Evolutionary conservation across 2,113 vertebrate genomes (phyloP).

Genomic region (Tyrannus savana): DNA sequence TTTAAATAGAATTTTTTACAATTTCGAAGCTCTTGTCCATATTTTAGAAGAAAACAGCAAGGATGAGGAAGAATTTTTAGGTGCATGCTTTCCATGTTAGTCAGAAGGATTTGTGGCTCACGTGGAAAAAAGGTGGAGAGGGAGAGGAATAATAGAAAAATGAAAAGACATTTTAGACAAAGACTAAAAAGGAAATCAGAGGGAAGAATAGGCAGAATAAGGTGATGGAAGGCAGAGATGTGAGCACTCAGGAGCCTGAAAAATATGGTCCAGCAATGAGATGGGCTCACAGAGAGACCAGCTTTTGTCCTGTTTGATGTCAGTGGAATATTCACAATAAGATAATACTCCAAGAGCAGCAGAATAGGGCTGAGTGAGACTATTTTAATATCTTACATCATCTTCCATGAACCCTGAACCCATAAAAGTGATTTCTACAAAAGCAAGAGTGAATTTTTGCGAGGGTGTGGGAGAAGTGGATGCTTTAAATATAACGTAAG

Average conservation of each 20-base stretch:
- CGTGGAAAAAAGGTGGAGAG: background rate
- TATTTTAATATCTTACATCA: background rate
- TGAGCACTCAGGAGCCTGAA: background rate
- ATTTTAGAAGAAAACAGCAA: background rate
- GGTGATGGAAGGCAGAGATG: background rate
- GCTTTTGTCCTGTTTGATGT: slow-evolving; percentile 12
- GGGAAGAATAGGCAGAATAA: slow-evolving; percentile 23
- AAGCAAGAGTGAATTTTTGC: background rate
- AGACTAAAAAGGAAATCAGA: background rate
- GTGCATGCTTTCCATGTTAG: background rate
- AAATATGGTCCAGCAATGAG: background rate
- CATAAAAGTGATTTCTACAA: background rate
- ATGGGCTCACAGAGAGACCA: background rate
- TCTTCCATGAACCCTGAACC: background rate
- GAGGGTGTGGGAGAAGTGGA: background rate
- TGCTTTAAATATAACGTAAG: background rate
- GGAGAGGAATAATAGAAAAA: background rate
- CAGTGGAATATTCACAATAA: background rate
- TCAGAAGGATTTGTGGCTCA: background rate
- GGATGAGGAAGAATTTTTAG: slow-evolving; percentile 18
- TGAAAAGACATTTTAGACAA: slow-evolving; percentile 19
- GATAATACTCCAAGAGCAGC: background rate
- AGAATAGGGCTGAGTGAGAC: background rate
- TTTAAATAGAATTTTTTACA: background rate
- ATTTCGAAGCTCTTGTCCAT: background rate